Evolutionary conservation across 1,140 invertebrate species (phyloP), one percentile per base, ranked within the genome.

Genomic region (Brachionus plicatilis): DNA sequence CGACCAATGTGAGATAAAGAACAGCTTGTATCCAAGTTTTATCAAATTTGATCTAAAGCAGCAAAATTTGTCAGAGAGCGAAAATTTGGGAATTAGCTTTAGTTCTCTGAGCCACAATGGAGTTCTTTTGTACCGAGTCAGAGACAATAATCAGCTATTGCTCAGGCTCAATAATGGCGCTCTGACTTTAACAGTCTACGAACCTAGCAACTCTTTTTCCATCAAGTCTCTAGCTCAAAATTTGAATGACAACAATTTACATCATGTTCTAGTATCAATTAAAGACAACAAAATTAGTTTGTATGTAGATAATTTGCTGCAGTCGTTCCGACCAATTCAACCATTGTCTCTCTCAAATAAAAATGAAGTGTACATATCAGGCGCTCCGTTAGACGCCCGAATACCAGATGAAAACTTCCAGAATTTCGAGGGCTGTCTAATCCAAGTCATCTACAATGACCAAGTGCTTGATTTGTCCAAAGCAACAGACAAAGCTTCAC

Each of bases 381-480:
- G 79, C 20, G 53, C 60, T 9, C 79, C 79, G 4, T 17, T 65
- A 11, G 24, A 45, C 17, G 41, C 7, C 11, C 50, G 53, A n/a
- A 11, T 33, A 11, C 17, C 41, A 11, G 24, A 47, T 8, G 79
- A 65, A 33, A 56, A 65, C 11, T 76, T 50, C 43, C 17, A 9
- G 8, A 82, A 82, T 65, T 82, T 82, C 20, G 79, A 82, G 37
- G 79, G 79, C 5, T 82, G 79, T 65, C 5, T 82, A 65, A 60
- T 82, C 29, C 9, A 60, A 82, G n/a, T 82, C 8, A 82, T 82
- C 12, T 82, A 82, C 14, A 82, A 82, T 47, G 43, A 68, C 14
- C 9, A 82, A 41, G n/a, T 65, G 2, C 27, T 82, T 20, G 79
- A 82, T 47, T 41, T 82, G 6, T 82, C 79, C 6, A 82, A 82